These are phyloP conservation scores for Pissodes strobi DNA, from an alignment of 1,140 invertebrate genomes.

Conservation along the genomic window DNA sequence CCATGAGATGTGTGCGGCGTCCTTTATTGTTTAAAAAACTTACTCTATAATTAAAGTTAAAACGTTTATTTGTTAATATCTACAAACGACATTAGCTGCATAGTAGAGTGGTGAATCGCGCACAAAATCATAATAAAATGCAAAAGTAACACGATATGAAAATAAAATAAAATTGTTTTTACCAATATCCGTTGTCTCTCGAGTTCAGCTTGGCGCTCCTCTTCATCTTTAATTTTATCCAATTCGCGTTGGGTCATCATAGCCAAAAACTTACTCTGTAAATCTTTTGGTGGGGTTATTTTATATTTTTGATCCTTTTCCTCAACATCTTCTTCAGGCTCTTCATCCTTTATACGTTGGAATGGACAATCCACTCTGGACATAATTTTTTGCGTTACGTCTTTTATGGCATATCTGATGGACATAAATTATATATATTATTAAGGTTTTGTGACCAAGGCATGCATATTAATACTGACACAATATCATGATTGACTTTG, in stretches of 20 bases:
- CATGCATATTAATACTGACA: no score
- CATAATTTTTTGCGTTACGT: slow-evolving; percentile 40
- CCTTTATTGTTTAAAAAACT: no score
- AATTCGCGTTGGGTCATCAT: slow-evolving; percentile 63
- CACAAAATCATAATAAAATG: not conserved
- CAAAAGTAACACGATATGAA: not conserved
- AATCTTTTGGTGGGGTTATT: slow-evolving; percentile 64
- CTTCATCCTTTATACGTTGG: slow-evolving; percentile 41
- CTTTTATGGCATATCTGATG: slow-evolving; percentile 36
- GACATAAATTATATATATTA: no score
- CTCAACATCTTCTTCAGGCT: slow-evolving; percentile 42
- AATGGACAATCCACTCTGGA: slow-evolving; percentile 46
- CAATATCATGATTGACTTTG: no score
- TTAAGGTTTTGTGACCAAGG: no score
- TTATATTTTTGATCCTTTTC: slow-evolving; percentile 60
- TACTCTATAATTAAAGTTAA: no score
- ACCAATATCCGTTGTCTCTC: slow-evolving; percentile 55
- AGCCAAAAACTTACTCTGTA: slow-evolving; percentile 66
- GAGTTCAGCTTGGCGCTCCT: slow-evolving; percentile 52
- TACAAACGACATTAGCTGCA: not conserved
- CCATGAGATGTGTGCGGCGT: no score
- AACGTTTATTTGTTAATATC: no score
- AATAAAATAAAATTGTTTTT: not conserved
- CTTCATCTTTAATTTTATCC: slow-evolving; percentile 54
- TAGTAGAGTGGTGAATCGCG: not conserved